Percentiles rank a stretch among this genome's conserved stretches.
Conservation (phyloP, 2,113 vertebrate species). For the Telmatochromis sp. region DNA sequence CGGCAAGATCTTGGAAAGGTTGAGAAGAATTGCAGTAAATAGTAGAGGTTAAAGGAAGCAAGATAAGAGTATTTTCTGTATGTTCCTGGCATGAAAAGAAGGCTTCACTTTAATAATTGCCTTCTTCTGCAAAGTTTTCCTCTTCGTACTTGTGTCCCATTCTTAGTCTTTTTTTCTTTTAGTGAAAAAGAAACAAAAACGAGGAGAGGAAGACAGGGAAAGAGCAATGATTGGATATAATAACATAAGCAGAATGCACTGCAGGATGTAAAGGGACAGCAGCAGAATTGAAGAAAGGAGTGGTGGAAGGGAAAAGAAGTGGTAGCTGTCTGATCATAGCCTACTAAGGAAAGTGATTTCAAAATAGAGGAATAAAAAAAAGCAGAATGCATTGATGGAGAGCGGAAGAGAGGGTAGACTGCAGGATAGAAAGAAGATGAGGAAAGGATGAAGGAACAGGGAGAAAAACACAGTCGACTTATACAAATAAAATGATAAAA, state of each 20-base stretch:
- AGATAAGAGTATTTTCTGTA: not conserved
- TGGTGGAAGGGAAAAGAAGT: not conserved
- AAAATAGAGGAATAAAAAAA: not conserved
- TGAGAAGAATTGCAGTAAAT: not conserved
- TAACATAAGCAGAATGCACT: not conserved
- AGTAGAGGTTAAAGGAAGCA: not conserved
- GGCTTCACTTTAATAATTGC: not conserved
- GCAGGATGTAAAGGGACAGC: not conserved
- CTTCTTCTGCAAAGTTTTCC: not conserved
- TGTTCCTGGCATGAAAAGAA: not conserved
- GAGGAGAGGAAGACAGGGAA: not conserved
- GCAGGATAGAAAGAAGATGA: not conserved
- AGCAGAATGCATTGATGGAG: accelerated
- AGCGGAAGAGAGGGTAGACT: not conserved
- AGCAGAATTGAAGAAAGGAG: not conserved
- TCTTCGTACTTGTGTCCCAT: not conserved
- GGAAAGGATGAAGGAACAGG: not conserved
- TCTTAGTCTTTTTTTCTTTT: not conserved
- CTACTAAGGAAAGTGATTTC: not conserved
- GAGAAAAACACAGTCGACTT: not conserved
- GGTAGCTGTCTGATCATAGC: not conserved
- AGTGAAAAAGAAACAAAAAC: not conserved
- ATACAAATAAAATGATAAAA: accelerated
- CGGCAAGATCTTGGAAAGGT: not conserved
- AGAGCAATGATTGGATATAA: not conserved